phyloP scores from a whole-genome alignment of 64 coral and sea anemone species.

The Actinia tenebrosa region DNA sequence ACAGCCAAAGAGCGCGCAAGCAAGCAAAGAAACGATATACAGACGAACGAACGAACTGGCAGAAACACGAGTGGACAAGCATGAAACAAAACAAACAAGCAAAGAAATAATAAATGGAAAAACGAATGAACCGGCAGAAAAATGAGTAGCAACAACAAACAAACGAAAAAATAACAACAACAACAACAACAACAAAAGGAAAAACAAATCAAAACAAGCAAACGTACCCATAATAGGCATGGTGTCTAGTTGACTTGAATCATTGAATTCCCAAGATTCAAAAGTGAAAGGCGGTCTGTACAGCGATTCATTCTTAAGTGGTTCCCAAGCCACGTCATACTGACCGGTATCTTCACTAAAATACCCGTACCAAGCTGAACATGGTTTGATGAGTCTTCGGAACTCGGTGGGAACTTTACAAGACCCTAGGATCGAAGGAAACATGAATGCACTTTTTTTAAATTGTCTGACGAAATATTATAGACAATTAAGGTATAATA shows the following conservation, averaged over 20 bases:
- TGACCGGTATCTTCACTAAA: slow-evolving; percentile 69
- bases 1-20: too few relatives aligned
- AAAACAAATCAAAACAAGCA: neutral
- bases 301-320: slow-evolving; percentile 80
- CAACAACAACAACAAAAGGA: neutral
- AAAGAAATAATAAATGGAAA: too few relatives aligned
- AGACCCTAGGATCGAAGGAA: slow-evolving; percentile 10
- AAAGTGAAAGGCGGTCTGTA: slow-evolving; percentile 79
- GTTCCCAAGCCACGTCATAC: slow-evolving; percentile 80
- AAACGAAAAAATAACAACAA: neutral
- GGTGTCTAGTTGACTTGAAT: slow-evolving; percentile 53
- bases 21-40: too few relatives aligned
- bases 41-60: too few relatives aligned
- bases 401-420: slow-evolving; percentile 68
- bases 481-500: too few relatives aligned
- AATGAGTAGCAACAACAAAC: too few relatives aligned
- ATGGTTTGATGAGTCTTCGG: slow-evolving; percentile 29
- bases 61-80: too few relatives aligned
- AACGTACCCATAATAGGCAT: slow-evolving; percentile 74
- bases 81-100: too few relatives aligned
- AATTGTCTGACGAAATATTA: too few relatives aligned
- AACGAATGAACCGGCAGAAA: too few relatives aligned
- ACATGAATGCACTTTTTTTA: neutral
- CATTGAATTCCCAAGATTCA: slow-evolving; percentile 67
- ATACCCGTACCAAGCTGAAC: slow-evolving; percentile 75